Conservation (phyloP, 2,113 vertebrate species). For the Recurvirostra avosetta region DNA sequence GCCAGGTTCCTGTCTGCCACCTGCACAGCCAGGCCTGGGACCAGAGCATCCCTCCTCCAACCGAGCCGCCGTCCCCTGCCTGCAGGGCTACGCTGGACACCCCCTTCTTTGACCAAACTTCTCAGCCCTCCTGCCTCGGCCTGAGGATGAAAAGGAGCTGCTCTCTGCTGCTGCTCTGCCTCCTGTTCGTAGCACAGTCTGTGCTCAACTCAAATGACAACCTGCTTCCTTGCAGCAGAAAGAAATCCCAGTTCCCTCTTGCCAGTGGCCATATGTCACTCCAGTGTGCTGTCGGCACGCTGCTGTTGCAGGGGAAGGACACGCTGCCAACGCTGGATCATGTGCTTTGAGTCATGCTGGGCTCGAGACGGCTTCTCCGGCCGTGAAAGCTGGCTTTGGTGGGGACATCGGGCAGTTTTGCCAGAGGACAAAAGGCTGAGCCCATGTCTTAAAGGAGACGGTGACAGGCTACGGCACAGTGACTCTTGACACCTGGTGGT, state of each 20-base stretch:
- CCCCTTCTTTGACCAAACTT: accelerated
- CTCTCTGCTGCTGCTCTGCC: background rate
- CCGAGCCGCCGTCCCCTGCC: accelerated
- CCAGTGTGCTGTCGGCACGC: background rate
- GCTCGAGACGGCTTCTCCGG: background rate
- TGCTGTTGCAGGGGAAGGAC: conserved; percentile 23
- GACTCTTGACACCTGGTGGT: background rate
- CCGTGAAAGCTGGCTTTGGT: conserved; percentile 8
- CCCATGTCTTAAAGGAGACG: background rate
- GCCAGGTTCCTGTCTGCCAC: background rate
- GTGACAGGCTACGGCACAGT: background rate
- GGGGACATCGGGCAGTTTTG: background rate
- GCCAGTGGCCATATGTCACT: conserved; percentile 32
- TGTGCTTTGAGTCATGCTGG: conserved; percentile 47
- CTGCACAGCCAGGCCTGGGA: background rate
- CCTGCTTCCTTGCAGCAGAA: background rate
- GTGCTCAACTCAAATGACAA: background rate
- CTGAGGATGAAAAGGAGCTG: background rate
- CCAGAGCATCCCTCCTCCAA: background rate
- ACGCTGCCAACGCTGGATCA: conserved; percentile 17
- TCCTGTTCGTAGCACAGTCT: background rate
- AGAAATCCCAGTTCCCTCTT: background rate
- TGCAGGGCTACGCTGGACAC: accelerated
- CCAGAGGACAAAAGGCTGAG: background rate
- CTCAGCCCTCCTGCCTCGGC: background rate